Evolutionary conservation across 2,888 invertebrate species (phyloP).

Genomic region (Andrena bucephala): DNA sequence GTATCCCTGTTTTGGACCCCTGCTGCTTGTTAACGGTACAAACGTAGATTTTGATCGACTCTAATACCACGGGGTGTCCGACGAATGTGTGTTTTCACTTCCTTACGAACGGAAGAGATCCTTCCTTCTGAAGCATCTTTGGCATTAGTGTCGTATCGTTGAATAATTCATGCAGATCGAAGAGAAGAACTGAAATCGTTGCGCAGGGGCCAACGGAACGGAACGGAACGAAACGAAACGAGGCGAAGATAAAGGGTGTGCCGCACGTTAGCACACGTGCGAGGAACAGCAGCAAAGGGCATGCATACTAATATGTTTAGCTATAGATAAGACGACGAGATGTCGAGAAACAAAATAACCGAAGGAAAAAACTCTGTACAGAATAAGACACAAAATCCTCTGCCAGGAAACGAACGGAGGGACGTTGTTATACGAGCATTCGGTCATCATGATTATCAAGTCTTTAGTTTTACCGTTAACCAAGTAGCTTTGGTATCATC

Average conservation of each 20-base stretch:
- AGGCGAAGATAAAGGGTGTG: slow-evolving; percentile 27
- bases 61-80: slow-evolving; percentile 69
- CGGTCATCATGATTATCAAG: slow-evolving; percentile 74
- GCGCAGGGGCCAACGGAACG: slow-evolving; percentile 49
- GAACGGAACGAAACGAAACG: background rate
- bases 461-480: slow-evolving; percentile 80
- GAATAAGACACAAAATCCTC: slow-evolving; percentile 30
- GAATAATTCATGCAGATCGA: slow-evolving; percentile 75
- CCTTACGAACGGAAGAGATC: background rate
- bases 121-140: slow-evolving; percentile 49
- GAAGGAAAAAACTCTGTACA: slow-evolving; percentile 39
- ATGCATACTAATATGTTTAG: slow-evolving; percentile 31
- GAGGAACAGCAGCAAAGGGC: slow-evolving; percentile 52
- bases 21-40: slow-evolving; percentile 80
- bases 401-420: slow-evolving; percentile 38
- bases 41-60: slow-evolving; percentile 75
- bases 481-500: slow-evolving; percentile 80
- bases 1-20: slow-evolving; percentile 86
- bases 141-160: slow-evolving; percentile 72
- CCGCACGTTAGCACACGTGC: slow-evolving; percentile 33
- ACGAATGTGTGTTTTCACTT: background rate
- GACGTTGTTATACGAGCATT: slow-evolving; percentile 44
- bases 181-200: slow-evolving; percentile 52
- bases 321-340: slow-evolving; percentile 57
- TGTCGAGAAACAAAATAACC: slow-evolving; percentile 36